Base-by-base conservation (phyloP, 2,113 vertebrate genomes). In the Turdus rufiventris region DNA sequence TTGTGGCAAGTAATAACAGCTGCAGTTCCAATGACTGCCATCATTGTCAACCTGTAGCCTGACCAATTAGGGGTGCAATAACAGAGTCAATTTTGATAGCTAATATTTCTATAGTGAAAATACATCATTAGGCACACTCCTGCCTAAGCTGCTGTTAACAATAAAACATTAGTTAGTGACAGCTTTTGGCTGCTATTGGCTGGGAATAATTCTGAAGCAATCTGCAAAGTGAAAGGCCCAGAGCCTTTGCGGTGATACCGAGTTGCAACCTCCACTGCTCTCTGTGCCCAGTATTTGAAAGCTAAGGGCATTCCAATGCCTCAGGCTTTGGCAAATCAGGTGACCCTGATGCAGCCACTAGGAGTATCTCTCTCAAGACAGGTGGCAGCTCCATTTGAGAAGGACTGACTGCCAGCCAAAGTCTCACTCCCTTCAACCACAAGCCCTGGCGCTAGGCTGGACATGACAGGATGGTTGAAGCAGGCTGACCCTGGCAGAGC, bases 401-500 rank as follows among this genome's bases (percentile, higher is more conserved):
- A 74, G 73, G n/a, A 36, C 8, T 3, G 2, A 14, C 36, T 70
- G 54, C 15, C 68, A 83, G 38, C 10, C 3, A 3, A 71, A 62
- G 26, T 29, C 57, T 54, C 70, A 58, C 12, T 77, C 43, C 45
- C 31, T 87, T 31, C 63, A 51, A 18, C 5, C 20, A n/a, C 36
- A 47, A 33, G 31, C 12, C 19, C 25, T 5, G 1, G 12, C 14
- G 20, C 56, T 19, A 5, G 3, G 13, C 38, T 73, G 21, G 33
- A 12, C 4, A 2, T 0, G 0, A 12, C 8, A 19, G 54, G 28
- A 45, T 21, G 33, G 29, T 1, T 40, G 33, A 16, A 57, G 24
- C 42, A 43, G 71, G 65, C 15, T 85, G 79, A 13, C 18, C 20
- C 36, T 18, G 21, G 12, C 45, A 0, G 2, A 47, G 45, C 24